phyloP scores from a whole-genome alignment of 2,888 invertebrate species.

The Caenorhabditis plicata region DNA sequence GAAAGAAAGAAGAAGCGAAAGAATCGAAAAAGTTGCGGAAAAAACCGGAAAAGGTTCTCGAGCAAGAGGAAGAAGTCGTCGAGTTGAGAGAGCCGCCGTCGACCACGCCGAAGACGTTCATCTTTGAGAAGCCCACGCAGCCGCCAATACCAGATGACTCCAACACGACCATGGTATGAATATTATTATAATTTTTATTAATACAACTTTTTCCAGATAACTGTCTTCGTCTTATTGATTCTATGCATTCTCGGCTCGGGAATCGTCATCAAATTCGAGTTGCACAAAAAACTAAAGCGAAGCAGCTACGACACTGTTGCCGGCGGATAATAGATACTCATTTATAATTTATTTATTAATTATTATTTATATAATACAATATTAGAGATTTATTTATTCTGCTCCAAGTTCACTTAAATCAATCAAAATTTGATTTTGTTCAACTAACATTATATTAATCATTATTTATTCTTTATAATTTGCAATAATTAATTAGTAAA shows the following conservation, averaged over 20 bases:
- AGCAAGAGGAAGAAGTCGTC: conserved; percentile 17
- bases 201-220: conserved; percentile 25
- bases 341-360: background rate
- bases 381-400: too few relatives aligned
- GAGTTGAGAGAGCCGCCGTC: conserved; percentile 13
- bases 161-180: conserved; percentile 48
- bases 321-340: conserved; percentile 52
- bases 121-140: conserved; percentile 60
- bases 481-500: too few relatives aligned
- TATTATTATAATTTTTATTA: background rate
- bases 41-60: conserved; percentile 22
- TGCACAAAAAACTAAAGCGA: conserved; percentile 64
- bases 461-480: too few relatives aligned
- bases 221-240: conserved; percentile 63
- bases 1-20: conserved; percentile 31
- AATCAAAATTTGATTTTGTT: too few relatives aligned
- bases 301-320: conserved; percentile 64
- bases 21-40: conserved; percentile 39
- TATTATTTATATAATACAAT: too few relatives aligned
- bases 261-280: conserved; percentile 61
- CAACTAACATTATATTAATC: too few relatives aligned
- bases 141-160: conserved; percentile 52
- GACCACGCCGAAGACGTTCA: conserved; percentile 47
- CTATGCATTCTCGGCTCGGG: conserved; percentile 63
- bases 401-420: too few relatives aligned